A percentile compares a stretch with the other conserved stretches of the same genome.
Conservation (phyloP, 2,797 vertebrate genomes). For the Ctenosaura bakeri region DNA sequence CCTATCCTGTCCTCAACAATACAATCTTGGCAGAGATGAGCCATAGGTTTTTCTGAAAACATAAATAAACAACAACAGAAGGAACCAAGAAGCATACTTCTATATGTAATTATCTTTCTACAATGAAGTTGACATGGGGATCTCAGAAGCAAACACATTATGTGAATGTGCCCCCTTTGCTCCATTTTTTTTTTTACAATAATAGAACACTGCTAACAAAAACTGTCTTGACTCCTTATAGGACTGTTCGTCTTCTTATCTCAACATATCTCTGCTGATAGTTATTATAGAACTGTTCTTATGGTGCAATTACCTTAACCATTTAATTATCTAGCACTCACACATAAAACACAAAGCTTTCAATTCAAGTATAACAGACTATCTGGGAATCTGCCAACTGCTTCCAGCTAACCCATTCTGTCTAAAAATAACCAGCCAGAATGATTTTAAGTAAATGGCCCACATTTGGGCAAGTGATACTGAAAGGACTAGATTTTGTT, state of each 20-base stretch:
- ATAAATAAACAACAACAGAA: not conserved
- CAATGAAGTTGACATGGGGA: not conserved
- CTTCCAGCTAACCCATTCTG: not conserved
- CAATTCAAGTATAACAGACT: not conserved
- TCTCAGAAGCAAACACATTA: not conserved
- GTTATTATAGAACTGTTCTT: not conserved
- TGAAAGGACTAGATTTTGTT: not conserved
- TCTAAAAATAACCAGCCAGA: not conserved
- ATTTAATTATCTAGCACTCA: not conserved
- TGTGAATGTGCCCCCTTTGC: no score
- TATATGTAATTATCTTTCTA: not conserved
- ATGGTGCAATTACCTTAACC: not conserved
- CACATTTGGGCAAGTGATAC: not conserved
- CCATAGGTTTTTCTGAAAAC: not conserved
- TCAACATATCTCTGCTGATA: not conserved
- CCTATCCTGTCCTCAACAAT: not conserved
- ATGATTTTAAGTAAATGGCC: not conserved
- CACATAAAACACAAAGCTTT: constrained; percentile 8
- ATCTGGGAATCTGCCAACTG: not conserved
- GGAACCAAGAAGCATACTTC: not conserved
- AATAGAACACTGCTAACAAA: not conserved
- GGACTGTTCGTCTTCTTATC: not conserved
- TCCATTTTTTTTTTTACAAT: not conserved
- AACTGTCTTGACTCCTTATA: not conserved
- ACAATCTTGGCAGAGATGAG: not conserved